phyloP scores from a whole-genome alignment of 2,113 vertebrate genomes.

The Rattus norvegicus region DNA sequence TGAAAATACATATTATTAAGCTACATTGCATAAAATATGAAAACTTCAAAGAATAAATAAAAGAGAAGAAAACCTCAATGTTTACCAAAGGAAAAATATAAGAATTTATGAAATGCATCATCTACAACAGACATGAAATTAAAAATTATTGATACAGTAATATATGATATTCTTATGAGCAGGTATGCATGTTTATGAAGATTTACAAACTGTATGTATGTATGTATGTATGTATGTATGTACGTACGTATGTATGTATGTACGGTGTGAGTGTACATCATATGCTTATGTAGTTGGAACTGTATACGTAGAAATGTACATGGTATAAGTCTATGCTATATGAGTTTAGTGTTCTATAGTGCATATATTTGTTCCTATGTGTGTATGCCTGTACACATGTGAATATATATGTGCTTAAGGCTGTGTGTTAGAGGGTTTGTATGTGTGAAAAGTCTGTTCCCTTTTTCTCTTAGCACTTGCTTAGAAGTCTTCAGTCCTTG shows the following conservation, averaged over 20 bases:
- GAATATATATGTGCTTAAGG: background rate
- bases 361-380: background rate
- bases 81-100: background rate
- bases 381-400: background rate
- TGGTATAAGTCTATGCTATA: background rate
- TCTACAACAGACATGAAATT: background rate
- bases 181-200: background rate
- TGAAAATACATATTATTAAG: background rate
- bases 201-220: background rate
- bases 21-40: background rate
- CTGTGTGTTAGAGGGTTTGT: background rate
- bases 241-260: background rate
- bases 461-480: background rate
- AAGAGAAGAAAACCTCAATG: background rate
- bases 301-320: background rate
- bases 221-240: background rate
- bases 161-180: background rate
- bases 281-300: background rate
- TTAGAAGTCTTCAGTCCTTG: background rate
- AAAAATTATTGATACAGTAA: slow-evolving; percentile 43
- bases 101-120: background rate
- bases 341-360: background rate
- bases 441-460: rapidly evolving
- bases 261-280: background rate
- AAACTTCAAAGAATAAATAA: background rate